Evolutionary conservation across 2,888 invertebrate species (phyloP).

Genomic region (Cataglyphis cursor): DNA sequence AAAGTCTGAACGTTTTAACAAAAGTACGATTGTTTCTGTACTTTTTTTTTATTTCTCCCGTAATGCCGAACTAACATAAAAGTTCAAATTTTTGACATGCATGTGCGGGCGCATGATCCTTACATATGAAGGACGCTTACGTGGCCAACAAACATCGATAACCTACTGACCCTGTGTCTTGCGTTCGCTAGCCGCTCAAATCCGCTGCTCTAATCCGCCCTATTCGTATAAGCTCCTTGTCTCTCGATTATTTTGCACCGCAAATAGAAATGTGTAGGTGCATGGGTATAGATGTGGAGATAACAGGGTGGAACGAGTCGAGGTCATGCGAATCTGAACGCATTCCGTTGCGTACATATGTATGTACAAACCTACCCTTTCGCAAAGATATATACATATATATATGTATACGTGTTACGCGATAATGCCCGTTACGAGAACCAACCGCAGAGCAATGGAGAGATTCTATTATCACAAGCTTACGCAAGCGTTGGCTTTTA

Average conservation of each 20-base stretch:
- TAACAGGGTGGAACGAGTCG: constrained; percentile 18
- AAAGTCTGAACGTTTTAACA: background rate
- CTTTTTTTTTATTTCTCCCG: background rate
- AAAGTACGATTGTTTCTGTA: background rate
- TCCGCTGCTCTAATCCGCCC: constrained; percentile 44
- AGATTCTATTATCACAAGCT: constrained; percentile 23
- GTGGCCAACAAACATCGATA: constrained; percentile 78
- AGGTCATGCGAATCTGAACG: constrained; percentile 6
- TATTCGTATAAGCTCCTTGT: constrained; percentile 39
- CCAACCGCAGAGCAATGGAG: constrained; percentile 21
- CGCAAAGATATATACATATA: background rate
- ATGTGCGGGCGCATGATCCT: constrained; percentile 3
- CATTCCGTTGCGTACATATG: background rate
- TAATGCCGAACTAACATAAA: background rate
- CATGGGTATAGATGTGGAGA: background rate
- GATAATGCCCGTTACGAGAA: background rate
- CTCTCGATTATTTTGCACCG: constrained; percentile 54
- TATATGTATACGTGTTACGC: background rate
- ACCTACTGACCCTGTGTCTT: constrained; percentile 79
- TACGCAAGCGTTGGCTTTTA: constrained; percentile 10
- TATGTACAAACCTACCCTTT: background rate
- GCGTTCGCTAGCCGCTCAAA: constrained; percentile 43
- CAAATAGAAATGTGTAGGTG: constrained; percentile 28
- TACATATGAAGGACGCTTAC: constrained; percentile 36
- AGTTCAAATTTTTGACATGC: background rate